phyloP scores from a whole-genome alignment of 2,888 invertebrate genomes.

The Lacanobia wlatinum region DNA sequence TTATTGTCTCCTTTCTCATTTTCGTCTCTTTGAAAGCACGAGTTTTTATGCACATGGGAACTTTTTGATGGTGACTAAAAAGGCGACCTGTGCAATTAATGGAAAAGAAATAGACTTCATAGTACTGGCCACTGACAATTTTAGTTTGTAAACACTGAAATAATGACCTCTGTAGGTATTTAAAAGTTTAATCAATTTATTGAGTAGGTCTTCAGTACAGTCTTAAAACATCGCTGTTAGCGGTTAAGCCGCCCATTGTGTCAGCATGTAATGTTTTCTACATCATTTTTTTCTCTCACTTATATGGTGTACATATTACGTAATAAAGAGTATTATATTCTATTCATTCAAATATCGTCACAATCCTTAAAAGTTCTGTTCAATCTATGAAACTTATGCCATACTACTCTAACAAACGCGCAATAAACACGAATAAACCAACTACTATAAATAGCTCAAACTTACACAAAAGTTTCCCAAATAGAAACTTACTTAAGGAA shows the following conservation, averaged over 20 bases:
- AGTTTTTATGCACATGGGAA: constrained; percentile 7
- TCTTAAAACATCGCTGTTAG: too few species aligned
- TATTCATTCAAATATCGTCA: neutral
- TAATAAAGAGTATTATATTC: too few species aligned
- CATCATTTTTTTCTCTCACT: too few species aligned
- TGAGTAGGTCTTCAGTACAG: too few species aligned
- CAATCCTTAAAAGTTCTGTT: neutral
- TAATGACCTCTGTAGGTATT: too few species aligned
- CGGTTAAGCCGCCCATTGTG: too few species aligned
- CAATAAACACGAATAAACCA: neutral
- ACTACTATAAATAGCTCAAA: constrained; percentile 13
- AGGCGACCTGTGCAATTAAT: neutral
- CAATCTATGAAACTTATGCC: neutral
- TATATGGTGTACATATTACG: too few species aligned
- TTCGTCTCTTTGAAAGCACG: constrained; percentile 33
- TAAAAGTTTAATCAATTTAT: too few species aligned
- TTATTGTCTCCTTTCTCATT: constrained; percentile 39
- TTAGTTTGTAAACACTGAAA: neutral
- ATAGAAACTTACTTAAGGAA: constrained; percentile 20
- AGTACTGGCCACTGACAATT: neutral
- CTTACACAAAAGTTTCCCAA: constrained; percentile 21
- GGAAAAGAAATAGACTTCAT: neutral
- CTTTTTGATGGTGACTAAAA: constrained; percentile 14
- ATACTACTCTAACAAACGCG: neutral
- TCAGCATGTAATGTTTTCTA: too few species aligned